A percentile compares a stretch with the other conserved stretches of the same genome.
phyloP scores from a whole-genome alignment of 2,888 invertebrate genomes.

The Cantharis rufa region DNA sequence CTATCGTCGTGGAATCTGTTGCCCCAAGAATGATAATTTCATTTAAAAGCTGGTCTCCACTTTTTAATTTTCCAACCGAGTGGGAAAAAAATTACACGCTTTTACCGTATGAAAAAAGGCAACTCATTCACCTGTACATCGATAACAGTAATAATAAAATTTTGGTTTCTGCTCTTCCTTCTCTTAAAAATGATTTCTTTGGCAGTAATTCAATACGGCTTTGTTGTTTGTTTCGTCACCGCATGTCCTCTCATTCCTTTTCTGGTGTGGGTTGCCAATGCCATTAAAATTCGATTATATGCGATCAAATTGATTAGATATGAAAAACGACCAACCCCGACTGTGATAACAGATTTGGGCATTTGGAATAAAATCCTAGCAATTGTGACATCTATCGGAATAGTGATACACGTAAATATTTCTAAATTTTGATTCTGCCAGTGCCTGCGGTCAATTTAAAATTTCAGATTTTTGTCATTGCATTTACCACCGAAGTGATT shows the following conservation, averaged over 20 bases:
- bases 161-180: not conserved
- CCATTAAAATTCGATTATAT: slow-evolving; percentile 86
- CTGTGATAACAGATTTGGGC: not conserved
- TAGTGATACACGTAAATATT: not conserved
- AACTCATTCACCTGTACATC: not conserved
- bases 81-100: not conserved
- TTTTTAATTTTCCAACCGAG: not conserved
- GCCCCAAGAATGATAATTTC: not conserved
- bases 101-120: not conserved
- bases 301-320: slow-evolving; percentile 55
- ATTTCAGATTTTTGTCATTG: not conserved
- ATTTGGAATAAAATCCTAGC: not conserved
- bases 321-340: slow-evolving; percentile 18
- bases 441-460: not conserved
- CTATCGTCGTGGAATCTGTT: not conserved
- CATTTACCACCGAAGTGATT: not conserved
- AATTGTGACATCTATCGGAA: not conserved
- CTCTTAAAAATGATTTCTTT: not conserved
- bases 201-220: slow-evolving; percentile 90
- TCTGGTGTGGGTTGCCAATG: slow-evolving; percentile 88
- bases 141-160: not conserved
- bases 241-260: slow-evolving; percentile 92
- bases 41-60: not conserved
- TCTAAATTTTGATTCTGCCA: not conserved
- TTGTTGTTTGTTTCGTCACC: slow-evolving; percentile 91